Percentiles rank a stretch among this genome's conserved stretches.
These are phyloP conservation scores for Hydractinia echinata DNA, from an alignment of 30 jellyfish, hydroid and myxozoan genomes.

Conservation along the genomic window DNA sequence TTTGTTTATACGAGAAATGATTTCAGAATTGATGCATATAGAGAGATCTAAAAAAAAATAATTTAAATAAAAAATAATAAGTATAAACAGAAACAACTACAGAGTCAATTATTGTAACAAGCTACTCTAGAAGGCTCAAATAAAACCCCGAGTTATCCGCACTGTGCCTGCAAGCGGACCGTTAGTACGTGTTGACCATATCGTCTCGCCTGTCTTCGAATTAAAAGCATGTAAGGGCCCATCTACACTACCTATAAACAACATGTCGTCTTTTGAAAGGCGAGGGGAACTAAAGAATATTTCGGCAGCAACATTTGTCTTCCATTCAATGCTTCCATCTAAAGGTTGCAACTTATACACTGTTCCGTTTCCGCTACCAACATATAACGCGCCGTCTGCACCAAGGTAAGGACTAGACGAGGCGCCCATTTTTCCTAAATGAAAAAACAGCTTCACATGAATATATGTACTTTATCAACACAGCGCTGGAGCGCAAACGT, in stretches of 20 bases:
- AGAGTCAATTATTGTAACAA: too few species aligned
- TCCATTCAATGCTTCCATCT: slow-evolving; percentile 57
- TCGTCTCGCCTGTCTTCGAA: slow-evolving; percentile 41
- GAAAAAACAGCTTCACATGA: too few species aligned
- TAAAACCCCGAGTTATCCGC: slow-evolving; percentile 45
- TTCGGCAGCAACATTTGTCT: slow-evolving; percentile 53
- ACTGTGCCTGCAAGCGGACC: slow-evolving; percentile 92
- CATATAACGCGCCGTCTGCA: slow-evolving; percentile 51
- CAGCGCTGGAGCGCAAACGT: neutral
- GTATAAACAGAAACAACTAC: too few species aligned
- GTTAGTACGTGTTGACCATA: slow-evolving; percentile 60
- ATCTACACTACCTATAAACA: slow-evolving; percentile 74
- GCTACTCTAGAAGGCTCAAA: neutral
- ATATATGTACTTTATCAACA: too few species aligned
- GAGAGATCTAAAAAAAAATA: too few species aligned
- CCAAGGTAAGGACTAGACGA: slow-evolving; percentile 75
- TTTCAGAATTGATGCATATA: too few species aligned
- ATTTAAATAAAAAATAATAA: too few species aligned
- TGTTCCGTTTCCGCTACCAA: slow-evolving; percentile 80
- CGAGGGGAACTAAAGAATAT: slow-evolving; percentile 83
- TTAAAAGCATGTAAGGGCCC: slow-evolving; percentile 68
- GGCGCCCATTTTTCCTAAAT: slow-evolving; percentile 10
- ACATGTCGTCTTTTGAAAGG: slow-evolving; percentile 55
- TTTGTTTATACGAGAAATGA: too few species aligned
- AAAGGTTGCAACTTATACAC: slow-evolving; percentile 35